phyloP scores from a whole-genome alignment of 2,797 vertebrate genomes.

The Chelon auratus region DNA sequence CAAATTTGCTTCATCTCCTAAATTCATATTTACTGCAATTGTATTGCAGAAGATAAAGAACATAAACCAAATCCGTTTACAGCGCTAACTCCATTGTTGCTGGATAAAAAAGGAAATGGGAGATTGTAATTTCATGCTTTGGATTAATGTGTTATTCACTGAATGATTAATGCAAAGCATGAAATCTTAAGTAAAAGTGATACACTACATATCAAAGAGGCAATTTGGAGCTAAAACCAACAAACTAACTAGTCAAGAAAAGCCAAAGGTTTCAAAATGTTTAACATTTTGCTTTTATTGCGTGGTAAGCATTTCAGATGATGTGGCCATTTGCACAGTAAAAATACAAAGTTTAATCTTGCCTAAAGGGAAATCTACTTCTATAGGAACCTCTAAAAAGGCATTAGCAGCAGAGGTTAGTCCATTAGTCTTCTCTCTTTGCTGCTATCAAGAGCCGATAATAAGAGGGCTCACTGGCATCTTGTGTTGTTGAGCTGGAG shows the following conservation, averaged over 20 bases:
- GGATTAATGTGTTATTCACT: constrained; percentile 83
- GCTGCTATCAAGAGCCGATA: constrained; percentile 74
- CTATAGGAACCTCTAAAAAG: constrained; percentile 72
- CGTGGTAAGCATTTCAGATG: constrained; percentile 20
- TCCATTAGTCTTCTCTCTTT: constrained; percentile 81
- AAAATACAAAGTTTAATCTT: constrained; percentile 78
- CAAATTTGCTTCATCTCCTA: constrained; percentile 82
- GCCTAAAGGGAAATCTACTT: constrained; percentile 64
- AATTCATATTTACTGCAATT: constrained; percentile 84
- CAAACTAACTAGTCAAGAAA: constrained; percentile 49
- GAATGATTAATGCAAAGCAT: constrained; percentile 80
- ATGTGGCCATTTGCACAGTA: constrained; percentile 44
- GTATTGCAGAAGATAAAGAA: constrained; percentile 80
- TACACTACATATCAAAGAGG: constrained; percentile 56
- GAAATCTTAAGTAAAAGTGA: constrained; percentile 79
- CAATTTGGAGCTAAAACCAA: constrained; percentile 57
- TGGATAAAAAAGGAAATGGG: constrained; percentile 65
- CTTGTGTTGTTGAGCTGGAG: constrained; percentile 63
- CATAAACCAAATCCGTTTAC: constrained; percentile 81
- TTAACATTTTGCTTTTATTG: constrained; percentile 5
- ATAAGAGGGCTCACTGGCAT: constrained; percentile 71
- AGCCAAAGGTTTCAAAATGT: constrained; percentile 36
- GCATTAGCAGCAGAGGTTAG: constrained; percentile 78
- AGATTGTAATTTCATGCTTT: constrained; percentile 83
- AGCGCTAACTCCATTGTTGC: constrained; percentile 79